phyloP scores from a whole-genome alignment of 2,113 vertebrate genomes.

The Panthera tigris region DNA sequence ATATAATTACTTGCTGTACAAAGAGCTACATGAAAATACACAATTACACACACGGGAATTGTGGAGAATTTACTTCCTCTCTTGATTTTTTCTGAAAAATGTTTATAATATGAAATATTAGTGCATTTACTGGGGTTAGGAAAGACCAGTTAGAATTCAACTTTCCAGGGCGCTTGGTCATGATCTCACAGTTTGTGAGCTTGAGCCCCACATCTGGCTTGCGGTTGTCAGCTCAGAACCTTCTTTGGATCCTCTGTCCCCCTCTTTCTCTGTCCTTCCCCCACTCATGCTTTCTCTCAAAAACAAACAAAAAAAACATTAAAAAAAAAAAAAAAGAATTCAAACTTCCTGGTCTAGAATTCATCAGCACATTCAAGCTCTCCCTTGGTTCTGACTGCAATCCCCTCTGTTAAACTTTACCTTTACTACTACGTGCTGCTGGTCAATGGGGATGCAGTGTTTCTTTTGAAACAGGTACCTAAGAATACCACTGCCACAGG shows the following conservation, averaged over 20 bases:
- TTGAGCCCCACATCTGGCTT: too few species aligned
- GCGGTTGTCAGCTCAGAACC: too few species aligned
- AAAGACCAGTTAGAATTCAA: background rate
- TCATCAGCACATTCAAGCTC: background rate
- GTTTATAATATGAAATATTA: background rate
- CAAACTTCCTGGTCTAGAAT: background rate
- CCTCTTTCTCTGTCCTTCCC: too few species aligned
- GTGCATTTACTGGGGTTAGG: background rate
- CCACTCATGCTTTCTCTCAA: too few species aligned
- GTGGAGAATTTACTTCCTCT: background rate
- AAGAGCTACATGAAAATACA: background rate
- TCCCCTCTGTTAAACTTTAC: background rate
- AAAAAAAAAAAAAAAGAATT: background rate
- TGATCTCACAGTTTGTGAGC: too few species aligned
- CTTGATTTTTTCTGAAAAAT: background rate
- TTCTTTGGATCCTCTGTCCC: too few species aligned
- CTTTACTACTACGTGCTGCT: background rate
- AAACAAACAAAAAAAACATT: too few species aligned
- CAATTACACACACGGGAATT: background rate
- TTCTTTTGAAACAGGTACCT: background rate
- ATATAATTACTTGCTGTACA: background rate
- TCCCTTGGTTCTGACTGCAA: background rate
- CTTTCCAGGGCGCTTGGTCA: too few species aligned
- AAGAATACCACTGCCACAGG: background rate
- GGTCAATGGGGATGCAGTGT: rapidly evolving